A percentile compares a stretch with the other conserved stretches of the same genome.
Conservation (phyloP, 1,140 invertebrate genomes). For the Microplitis demolitor region DNA sequence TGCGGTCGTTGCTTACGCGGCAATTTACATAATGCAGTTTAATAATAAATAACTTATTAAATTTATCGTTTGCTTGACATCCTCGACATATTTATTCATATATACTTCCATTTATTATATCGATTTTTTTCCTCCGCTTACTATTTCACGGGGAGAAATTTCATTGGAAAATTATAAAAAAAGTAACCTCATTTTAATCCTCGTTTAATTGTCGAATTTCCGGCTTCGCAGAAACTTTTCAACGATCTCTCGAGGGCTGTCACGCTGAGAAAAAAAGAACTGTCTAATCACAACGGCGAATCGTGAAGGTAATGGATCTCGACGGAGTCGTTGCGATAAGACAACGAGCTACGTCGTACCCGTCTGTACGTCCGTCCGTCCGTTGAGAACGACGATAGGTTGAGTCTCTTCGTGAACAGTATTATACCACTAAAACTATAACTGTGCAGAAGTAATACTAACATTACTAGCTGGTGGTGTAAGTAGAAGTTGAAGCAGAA, state of each 20-base stretch:
- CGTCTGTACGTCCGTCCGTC: no score
- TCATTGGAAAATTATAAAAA: no score
- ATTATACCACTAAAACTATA: not conserved
- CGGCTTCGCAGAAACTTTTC: no score
- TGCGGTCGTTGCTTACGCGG: slow-evolving; percentile 20
- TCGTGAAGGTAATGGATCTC: slow-evolving; percentile 21
- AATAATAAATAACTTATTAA: slow-evolving; percentile 19
- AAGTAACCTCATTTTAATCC: not conserved
- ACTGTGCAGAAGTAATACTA: not conserved
- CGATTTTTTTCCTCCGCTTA: no score
- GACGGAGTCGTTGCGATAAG: slow-evolving; percentile 33
- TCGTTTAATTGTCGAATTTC: no score
- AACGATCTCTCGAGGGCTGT: not conserved
- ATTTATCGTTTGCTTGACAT: not conserved
- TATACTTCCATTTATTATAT: not conserved
- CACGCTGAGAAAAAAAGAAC: not conserved
- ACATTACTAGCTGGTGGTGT: not conserved
- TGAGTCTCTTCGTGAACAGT: slow-evolving; percentile 4
- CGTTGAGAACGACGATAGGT: slow-evolving; percentile 6
- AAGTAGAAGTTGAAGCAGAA: no score
- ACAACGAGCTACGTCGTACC: slow-evolving; percentile 14
- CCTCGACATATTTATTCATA: not conserved
- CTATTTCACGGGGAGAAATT: no score
- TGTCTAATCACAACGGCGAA: slow-evolving; percentile 12
- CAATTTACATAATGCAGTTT: slow-evolving; percentile 22